Evolutionary conservation across 2,113 vertebrate genomes (phyloP).

Genomic region (Puffinus mauretanicus): DNA sequence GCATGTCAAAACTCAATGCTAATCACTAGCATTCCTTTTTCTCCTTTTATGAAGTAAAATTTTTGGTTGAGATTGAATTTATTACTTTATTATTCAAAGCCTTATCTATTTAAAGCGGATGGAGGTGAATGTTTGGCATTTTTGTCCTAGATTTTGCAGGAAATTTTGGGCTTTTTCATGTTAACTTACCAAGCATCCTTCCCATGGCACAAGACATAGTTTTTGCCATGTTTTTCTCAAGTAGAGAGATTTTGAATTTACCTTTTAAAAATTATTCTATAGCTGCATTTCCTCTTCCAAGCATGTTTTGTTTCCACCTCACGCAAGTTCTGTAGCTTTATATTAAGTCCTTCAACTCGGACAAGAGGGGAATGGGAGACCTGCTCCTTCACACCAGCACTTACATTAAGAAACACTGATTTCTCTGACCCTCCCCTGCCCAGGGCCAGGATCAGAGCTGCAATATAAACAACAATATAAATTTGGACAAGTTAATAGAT

Average conservation of each 20-base stretch:
- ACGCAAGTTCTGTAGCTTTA: background rate
- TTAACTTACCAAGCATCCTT: background rate
- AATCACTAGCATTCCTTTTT: background rate
- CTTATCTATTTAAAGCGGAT: background rate
- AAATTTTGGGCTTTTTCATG: rapidly evolving
- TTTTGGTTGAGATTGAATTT: background rate
- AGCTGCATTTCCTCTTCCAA: background rate
- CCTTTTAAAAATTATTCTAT: background rate
- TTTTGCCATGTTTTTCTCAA: background rate
- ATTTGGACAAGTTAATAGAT: background rate
- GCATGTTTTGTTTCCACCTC: background rate
- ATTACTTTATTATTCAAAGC: background rate
- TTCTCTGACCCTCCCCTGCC: background rate
- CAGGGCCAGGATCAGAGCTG: background rate
- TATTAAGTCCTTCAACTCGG: background rate
- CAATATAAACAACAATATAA: background rate
- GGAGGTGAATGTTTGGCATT: background rate
- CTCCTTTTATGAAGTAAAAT: background rate
- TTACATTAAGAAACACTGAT: background rate
- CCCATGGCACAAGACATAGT: background rate
- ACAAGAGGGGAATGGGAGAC: background rate
- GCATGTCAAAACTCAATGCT: background rate
- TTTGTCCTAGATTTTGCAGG: background rate
- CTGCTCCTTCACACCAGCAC: background rate
- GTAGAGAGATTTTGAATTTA: background rate